phyloP scores from a whole-genome alignment of 2,888 invertebrate species.

The Ophonus ardosiacus region DNA sequence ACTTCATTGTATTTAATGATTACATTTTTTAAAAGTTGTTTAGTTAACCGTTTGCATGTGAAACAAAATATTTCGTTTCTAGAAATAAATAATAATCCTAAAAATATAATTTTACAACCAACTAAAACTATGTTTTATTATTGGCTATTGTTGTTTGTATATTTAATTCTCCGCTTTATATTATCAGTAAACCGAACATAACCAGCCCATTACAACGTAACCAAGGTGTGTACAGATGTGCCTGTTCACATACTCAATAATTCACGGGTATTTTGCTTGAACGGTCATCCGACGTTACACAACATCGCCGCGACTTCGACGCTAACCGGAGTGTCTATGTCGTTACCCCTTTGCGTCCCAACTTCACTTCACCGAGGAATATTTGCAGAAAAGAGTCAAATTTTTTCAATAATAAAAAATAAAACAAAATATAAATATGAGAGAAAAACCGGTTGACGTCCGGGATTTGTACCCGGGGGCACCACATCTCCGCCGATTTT shows the following conservation, averaged over 20 bases:
- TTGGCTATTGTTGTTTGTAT: not conserved
- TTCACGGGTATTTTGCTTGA: slow-evolving; percentile 65
- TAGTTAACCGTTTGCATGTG: too few relatives aligned
- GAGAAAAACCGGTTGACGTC: too few relatives aligned
- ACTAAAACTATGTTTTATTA: too few relatives aligned
- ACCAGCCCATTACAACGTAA: slow-evolving; percentile 56
- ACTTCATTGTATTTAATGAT: too few relatives aligned
- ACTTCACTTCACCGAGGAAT: not conserved
- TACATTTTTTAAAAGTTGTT: too few relatives aligned
- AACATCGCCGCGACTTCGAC: slow-evolving; percentile 42
- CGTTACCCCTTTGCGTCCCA: not conserved
- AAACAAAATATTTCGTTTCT: too few relatives aligned
- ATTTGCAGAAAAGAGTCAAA: not conserved
- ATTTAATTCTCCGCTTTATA: slow-evolving; percentile 21
- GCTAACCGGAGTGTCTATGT: slow-evolving; percentile 6
- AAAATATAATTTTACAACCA: too few relatives aligned
- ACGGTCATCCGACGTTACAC: slow-evolving; percentile 63
- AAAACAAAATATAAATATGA: not conserved
- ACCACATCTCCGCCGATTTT: too few relatives aligned
- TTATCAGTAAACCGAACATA: not conserved
- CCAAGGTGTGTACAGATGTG: slow-evolving; percentile 63
- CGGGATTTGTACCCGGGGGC: too few relatives aligned
- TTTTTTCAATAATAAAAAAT: not conserved
- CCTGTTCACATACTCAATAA: slow-evolving; percentile 64
- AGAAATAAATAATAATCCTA: too few relatives aligned